These are phyloP conservation scores for Anas platyrhynchos DNA, from an alignment of 2,113 vertebrate species.

Conservation along the genomic window DNA sequence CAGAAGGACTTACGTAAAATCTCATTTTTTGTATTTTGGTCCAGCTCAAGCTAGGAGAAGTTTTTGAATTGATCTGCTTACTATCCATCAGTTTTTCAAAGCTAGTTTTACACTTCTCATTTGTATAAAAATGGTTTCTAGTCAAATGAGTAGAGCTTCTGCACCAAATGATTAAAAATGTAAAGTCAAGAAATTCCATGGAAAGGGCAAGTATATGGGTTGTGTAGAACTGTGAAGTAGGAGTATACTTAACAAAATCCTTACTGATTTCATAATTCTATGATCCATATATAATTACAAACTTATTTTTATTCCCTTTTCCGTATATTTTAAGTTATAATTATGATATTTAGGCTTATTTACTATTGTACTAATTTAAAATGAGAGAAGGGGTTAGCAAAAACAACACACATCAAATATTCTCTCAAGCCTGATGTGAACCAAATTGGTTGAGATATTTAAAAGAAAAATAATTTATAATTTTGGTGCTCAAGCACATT, in stretches of 20 bases:
- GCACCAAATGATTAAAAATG: neutral
- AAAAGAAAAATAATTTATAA: neutral
- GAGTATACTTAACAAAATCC: neutral
- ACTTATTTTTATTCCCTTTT: neutral
- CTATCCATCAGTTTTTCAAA: slow-evolving; percentile 18
- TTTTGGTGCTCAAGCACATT: neutral
- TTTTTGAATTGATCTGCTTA: slow-evolving; percentile 56
- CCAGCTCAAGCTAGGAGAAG: neutral
- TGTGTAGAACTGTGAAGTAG: neutral
- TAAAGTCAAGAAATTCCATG: neutral
- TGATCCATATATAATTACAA: neutral
- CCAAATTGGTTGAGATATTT: neutral
- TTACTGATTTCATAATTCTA: neutral
- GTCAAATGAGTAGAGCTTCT: neutral
- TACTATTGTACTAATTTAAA: neutral
- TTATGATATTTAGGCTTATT: neutral
- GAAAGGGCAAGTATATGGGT: neutral
- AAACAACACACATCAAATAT: neutral
- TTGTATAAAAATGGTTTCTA: neutral
- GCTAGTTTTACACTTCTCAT: neutral
- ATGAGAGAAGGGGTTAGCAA: neutral
- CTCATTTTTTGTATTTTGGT: neutral
- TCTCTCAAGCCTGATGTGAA: neutral
- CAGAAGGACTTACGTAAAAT: slow-evolving; percentile 5
- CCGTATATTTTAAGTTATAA: neutral